These are phyloP conservation scores for Eulemur mongoz DNA, from an alignment of 2,797 vertebrate species.

Conservation along the genomic window DNA sequence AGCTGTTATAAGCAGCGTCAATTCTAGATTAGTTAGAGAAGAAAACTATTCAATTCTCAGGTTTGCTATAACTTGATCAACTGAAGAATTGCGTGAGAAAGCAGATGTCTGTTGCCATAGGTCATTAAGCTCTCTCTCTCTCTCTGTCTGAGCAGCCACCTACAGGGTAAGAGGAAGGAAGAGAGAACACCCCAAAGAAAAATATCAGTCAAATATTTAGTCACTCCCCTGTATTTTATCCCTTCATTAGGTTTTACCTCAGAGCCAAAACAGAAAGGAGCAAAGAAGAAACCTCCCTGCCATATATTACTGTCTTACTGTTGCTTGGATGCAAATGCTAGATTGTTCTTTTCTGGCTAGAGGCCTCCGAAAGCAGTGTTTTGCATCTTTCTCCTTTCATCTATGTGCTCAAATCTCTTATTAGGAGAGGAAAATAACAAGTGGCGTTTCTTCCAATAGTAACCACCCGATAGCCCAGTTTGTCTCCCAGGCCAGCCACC, in stretches of 20 bases:
- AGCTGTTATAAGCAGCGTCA: constrained; percentile 62
- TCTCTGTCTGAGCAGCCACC: not conserved
- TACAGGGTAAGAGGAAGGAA: not conserved
- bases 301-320: not conserved
- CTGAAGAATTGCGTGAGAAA: constrained; percentile 23
- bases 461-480: not conserved
- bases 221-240: constrained; percentile 16
- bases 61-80: constrained; percentile 59
- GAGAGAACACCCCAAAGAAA: constrained; percentile 35
- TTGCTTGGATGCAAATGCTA: not conserved
- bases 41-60: constrained; percentile 71
- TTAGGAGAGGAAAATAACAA: constrained; percentile 42
- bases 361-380: not conserved
- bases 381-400: constrained; percentile 17
- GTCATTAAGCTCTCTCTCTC: not conserved
- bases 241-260: constrained; percentile 27
- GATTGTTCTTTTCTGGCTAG: not conserved
- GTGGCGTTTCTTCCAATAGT: not conserved
- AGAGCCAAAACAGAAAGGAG: constrained; percentile 66
- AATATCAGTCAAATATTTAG: constrained; percentile 62
- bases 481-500: not conserved
- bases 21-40: constrained; percentile 71
- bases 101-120: constrained; percentile 29
- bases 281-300: not conserved
- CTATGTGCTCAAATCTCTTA: not conserved